Evolutionary conservation across 2,888 invertebrate genomes (phyloP).

Genomic region (Lepetodrilus schrolli): DNA sequence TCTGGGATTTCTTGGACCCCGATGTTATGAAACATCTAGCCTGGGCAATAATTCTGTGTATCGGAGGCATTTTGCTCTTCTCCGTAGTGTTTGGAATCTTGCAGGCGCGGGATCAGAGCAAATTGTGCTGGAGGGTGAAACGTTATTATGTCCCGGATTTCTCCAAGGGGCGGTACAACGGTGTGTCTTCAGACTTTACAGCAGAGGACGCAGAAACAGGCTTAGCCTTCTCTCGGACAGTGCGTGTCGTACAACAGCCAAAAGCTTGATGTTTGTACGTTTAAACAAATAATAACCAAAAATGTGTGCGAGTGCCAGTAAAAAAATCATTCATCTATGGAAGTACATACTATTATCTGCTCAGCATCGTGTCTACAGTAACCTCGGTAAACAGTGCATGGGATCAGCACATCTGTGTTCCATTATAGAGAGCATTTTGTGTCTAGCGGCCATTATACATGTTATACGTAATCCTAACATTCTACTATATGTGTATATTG

Average conservation of each 20-base stretch:
- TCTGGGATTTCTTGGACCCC: constrained; percentile 67
- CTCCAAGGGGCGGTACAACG: constrained; percentile 60
- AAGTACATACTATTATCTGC: neutral
- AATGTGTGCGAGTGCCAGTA: constrained; percentile 7
- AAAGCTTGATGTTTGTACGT: constrained; percentile 23
- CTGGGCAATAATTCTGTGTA: constrained; percentile 67
- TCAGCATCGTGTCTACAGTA: too few relatives aligned
- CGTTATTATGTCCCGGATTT: constrained; percentile 48
- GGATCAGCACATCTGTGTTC: too few relatives aligned
- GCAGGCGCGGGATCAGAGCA: constrained; percentile 60
- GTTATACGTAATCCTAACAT: too few relatives aligned
- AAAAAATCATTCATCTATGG: constrained; percentile 7
- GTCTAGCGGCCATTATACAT: too few relatives aligned
- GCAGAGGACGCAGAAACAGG: constrained; percentile 33
- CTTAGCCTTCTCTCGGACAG: constrained; percentile 28
- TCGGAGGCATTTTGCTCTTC: constrained; percentile 63
- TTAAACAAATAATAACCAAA: constrained; percentile 15
- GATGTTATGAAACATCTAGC: constrained; percentile 66
- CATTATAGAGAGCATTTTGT: too few relatives aligned
- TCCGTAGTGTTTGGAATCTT: constrained; percentile 63
- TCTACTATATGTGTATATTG: too few relatives aligned
- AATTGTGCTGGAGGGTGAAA: constrained; percentile 65
- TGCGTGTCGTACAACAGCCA: constrained; percentile 15
- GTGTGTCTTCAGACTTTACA: constrained; percentile 44
- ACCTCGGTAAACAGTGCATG: too few relatives aligned